Conservation (phyloP, 1,140 invertebrate species). For the Hermatobates lingyangjiaoensis region DNA sequence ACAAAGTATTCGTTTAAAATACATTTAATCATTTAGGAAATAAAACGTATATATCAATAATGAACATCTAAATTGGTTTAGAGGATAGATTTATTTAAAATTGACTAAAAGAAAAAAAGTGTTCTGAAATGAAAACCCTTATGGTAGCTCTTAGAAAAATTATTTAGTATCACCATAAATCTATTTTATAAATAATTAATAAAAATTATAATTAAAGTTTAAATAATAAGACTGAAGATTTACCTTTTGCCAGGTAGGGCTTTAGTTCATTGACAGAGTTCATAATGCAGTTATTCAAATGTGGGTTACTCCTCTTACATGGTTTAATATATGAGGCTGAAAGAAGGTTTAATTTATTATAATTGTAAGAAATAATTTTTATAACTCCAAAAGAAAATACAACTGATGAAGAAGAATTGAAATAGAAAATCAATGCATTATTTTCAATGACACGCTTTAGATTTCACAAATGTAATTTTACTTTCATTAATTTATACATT, state of each 20-base stretch:
- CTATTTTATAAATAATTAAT: neutral
- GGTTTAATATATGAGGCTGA: constrained; percentile 29
- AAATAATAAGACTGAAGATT: neutral
- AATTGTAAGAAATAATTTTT: too few species aligned
- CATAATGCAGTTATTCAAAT: constrained; percentile 34
- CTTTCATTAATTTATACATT: too few species aligned
- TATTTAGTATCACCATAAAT: neutral
- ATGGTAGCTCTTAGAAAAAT: neutral
- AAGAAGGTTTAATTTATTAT: constrained; percentile 7
- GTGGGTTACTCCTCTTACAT: constrained; percentile 37
- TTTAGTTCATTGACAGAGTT: constrained; percentile 18
- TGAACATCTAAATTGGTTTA: neutral
- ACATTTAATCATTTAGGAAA: too few species aligned
- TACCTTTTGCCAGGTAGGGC: constrained; percentile 11
- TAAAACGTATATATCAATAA: too few species aligned
- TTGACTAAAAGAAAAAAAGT: neutral
- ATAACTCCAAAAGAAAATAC: too few species aligned
- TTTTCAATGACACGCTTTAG: too few species aligned
- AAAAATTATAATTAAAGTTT: neutral
- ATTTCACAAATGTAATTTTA: too few species aligned
- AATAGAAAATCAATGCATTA: too few species aligned
- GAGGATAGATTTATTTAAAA: neutral
- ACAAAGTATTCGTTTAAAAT: too few species aligned
- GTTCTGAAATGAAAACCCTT: neutral
- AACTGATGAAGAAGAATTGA: too few species aligned